These are phyloP conservation scores for Dipodomys stephensi DNA, from an alignment of 2,113 vertebrate species.

Conservation along the genomic window DNA sequence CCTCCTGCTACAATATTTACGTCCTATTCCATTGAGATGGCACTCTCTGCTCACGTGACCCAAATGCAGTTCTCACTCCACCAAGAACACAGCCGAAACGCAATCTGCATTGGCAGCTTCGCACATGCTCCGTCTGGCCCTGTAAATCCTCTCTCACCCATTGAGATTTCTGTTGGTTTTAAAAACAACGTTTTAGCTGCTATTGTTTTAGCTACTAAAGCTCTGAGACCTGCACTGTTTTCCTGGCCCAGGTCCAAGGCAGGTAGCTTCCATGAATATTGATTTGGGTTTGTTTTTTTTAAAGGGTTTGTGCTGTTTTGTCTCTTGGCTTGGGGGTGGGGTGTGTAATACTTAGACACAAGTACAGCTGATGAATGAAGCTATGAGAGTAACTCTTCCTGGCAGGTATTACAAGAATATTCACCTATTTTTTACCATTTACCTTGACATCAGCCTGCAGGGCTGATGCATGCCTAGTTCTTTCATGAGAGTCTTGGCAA, in stretches of 20 bases:
- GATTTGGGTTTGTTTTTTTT: neutral
- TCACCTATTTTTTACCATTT: conserved; percentile 7
- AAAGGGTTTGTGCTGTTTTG: neutral
- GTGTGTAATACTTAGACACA: neutral
- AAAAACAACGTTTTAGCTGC: conserved; percentile 59
- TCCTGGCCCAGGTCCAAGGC: conserved; percentile 11
- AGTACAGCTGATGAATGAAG: conserved; percentile 1
- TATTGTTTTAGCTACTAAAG: conserved; percentile 64
- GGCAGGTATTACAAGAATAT: neutral
- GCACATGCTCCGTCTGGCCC: conserved; percentile 90
- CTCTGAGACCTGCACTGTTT: conserved; percentile 72
- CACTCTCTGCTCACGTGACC: conserved; percentile 24
- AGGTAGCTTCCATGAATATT: rapidly evolving
- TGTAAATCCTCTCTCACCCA: conserved; percentile 81
- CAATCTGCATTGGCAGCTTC: conserved; percentile 75
- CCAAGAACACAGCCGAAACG: conserved; percentile 50
- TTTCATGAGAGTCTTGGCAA: conserved; percentile 52
- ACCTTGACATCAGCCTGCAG: conserved; percentile 77
- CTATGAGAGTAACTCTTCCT: conserved; percentile 40
- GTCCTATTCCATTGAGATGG: neutral
- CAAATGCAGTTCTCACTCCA: conserved; percentile 39
- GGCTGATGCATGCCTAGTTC: conserved; percentile 68
- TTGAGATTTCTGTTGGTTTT: conserved; percentile 78
- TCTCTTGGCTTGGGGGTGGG: neutral
- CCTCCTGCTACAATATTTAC: conserved; percentile 48